Base-by-base conservation (phyloP, 53 echinoderm and acorn worm genomes). In the Zoroaster sp. region DNA sequence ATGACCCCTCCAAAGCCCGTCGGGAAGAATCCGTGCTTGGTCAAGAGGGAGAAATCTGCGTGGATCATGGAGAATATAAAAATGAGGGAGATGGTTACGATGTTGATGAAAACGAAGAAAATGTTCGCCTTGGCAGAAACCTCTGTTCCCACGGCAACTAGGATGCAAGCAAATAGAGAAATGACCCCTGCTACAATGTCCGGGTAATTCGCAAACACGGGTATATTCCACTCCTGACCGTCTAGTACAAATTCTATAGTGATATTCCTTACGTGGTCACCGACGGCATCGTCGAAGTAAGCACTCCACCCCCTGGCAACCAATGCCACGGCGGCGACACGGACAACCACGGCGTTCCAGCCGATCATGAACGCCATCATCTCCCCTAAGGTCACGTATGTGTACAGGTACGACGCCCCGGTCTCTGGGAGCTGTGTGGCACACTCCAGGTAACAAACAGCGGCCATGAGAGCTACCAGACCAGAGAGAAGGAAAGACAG, bases 301-400 rank as follows among this genome's bases (percentile, higher is more conserved):
- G 92, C 93, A 55, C 96, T 96, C 96, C 96, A 96, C 28, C 92
- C 93, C 33, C 96, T 87, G 3, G 93, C 78, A 4, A 96, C 94
- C 39, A 92, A 71, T 6, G 94, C 94, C 2, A 89, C 87, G 0
- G 92, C 86, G 53, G 91, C 71, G 42, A 92, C 87, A 12, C 92
- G 75, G 67, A 91, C 88, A 40, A 94, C 87, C 90, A 94, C 77
- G 65, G 92, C 91, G 31, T 94, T 94, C 94, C 94, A 94, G 33
- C 94, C 94, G 85, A 94, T 91, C 91, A 94, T 72, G 78, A 94
- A 94, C 38, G 83, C 94, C 81, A 88, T 86, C 37, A 94, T 81
- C 66, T 94, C 94, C 3, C 94, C 94, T 4, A 94, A 38, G 75
- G 83, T 78, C 36, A 94, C 91, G 83, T 94, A 94, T 14, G 94